Percentiles rank a stretch among this genome's conserved stretches.
These are phyloP conservation scores for Rhopalosiphum nymphaeae DNA, from an alignment of 2,888 invertebrate genomes.

Conservation along the genomic window DNA sequence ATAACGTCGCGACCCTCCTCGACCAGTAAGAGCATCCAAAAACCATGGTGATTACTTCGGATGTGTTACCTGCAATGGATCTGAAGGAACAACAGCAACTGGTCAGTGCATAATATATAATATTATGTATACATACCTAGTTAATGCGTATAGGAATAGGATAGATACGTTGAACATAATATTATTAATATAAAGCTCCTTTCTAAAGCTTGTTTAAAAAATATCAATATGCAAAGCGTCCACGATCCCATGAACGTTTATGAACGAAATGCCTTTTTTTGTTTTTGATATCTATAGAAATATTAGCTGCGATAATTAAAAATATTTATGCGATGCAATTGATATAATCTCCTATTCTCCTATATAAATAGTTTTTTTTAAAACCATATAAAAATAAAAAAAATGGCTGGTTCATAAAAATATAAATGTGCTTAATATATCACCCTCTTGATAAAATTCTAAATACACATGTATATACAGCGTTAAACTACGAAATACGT, in stretches of 20 bases:
- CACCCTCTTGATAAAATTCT: background rate
- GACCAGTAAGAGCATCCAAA: background rate
- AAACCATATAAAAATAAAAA: background rate
- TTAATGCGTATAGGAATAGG: background rate
- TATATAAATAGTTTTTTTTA: background rate
- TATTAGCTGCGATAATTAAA: background rate
- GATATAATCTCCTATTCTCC: background rate
- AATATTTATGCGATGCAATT: background rate
- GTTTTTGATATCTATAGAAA: background rate
- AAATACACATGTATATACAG: background rate
- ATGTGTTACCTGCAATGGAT: conserved; percentile 1
- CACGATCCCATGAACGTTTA: background rate
- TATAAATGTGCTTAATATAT: background rate
- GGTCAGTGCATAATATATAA: background rate
- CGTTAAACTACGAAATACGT: background rate
- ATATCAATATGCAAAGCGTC: background rate
- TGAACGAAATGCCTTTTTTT: background rate
- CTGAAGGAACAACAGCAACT: conserved; percentile 26
- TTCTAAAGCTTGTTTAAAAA: background rate
- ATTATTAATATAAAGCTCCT: too few species aligned
- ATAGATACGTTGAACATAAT: background rate
- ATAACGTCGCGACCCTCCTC: background rate
- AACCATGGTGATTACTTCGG: conserved; percentile 15
- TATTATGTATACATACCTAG: background rate
- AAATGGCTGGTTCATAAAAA: background rate